Conservation (phyloP, 2,888 invertebrate genomes). For the Falcaria lacertinaria region DNA sequence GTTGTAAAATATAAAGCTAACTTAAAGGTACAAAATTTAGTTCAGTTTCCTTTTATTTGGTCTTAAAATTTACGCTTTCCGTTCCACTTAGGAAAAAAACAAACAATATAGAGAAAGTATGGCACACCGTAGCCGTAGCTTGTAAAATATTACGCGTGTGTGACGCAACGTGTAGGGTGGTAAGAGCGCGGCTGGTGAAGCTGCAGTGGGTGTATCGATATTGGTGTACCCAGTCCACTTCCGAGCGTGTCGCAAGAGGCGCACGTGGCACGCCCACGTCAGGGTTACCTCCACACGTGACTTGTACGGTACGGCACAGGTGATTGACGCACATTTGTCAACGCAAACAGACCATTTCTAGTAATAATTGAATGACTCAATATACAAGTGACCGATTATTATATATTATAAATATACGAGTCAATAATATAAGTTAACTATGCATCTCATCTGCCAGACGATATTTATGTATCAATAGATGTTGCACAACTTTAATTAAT, state of each 20-base stretch:
- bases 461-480: no score
- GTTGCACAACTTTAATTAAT: no score
- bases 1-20: no score
- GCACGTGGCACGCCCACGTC: constrained; percentile 24
- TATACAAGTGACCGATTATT: neutral
- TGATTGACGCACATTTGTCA: neutral
- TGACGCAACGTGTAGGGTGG: constrained; percentile 33
- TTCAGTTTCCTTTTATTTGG: neutral
- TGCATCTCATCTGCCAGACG: no score
- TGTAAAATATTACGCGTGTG: neutral
- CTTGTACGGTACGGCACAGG: no score
- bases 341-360: neutral
- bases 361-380: neutral
- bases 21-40: no score
- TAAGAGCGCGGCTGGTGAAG: constrained; percentile 10
- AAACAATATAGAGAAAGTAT: neutral
- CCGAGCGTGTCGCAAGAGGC: constrained; percentile 45
- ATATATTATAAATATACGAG: neutral
- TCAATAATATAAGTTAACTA: no score
- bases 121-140: neutral
- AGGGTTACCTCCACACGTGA: constrained; percentile 11
- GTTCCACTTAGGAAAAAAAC: neutral
- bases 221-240: constrained; percentile 51
- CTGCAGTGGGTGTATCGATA: constrained; percentile 33
- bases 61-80: neutral